Base-by-base conservation (phyloP, 2,888 invertebrate species). In the Nomada ruficornis region DNA sequence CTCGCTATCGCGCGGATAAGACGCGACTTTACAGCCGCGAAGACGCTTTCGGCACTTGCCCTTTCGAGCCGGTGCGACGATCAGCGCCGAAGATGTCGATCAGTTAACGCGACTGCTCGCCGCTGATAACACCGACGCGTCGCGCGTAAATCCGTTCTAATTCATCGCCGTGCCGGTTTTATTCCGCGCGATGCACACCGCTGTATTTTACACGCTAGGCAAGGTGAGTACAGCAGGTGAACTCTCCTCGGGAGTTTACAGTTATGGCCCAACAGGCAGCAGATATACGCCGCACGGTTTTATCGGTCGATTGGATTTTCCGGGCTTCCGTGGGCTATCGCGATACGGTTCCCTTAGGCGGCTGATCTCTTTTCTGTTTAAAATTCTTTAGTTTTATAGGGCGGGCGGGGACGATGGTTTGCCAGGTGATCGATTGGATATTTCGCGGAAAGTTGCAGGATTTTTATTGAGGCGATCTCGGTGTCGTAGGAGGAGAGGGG, bases 1-100 rank as follows among this genome's bases (percentile, higher is more conserved):
- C 68, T 69, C 64, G 80, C 77, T 86, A 86, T 86, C 82, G 80
- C 64, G 69, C 67, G 86, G 80, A 84, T 84, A 86, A 86, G 84
- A 70, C 71, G 52, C 29, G 55, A 47, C 64, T 83, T 86, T 86
- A 86, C 81, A 71, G 65, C 77, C 81, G 67, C 29, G 62, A 50
- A 15, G 71, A 73, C 59, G 83, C 73, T 73, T 73, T 69, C 71
- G 68, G 77, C 62, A 44, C 36, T 65, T 50, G 65, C 65, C 57
- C n/a, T 57, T 60, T 18, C 44, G 11, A 42, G 70, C 68, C 75
- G 76, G 78, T 80, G 82, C 77, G 71, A 70, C 79, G 65, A 80
- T 74, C 69, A 70, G 76, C 68, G 74, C 68, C 84, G 57, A 70
- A 68, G 72, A 75, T 83, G 82, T 84, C 87, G 87, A 85, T 85